phyloP scores from a whole-genome alignment of 2,888 invertebrate genomes.

The Amiota mariae region DNA sequence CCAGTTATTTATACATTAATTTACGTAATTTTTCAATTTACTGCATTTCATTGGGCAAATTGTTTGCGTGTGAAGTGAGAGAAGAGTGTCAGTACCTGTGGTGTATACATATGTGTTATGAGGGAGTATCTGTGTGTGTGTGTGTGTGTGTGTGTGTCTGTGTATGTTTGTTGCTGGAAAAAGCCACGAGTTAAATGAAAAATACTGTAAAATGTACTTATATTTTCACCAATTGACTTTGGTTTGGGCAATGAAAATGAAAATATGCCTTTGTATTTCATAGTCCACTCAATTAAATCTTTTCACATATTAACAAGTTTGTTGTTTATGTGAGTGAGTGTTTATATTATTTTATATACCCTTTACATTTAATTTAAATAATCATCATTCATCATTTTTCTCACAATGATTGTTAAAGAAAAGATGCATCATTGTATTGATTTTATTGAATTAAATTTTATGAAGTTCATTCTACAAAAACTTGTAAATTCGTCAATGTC shows the following conservation, averaged over 20 bases:
- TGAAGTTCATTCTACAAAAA: too few species aligned
- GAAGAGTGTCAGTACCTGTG: too few species aligned
- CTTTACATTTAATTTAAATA: conserved; percentile 10
- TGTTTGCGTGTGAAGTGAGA: background rate
- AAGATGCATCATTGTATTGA: too few species aligned
- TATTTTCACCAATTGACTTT: conserved; percentile 10
- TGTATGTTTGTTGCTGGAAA: background rate
- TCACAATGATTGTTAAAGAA: too few species aligned
- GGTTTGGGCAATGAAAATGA: conserved; percentile 40
- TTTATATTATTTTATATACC: conserved; percentile 27
- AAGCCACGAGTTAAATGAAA: background rate
- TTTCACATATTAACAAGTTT: background rate
- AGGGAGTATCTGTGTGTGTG: background rate
- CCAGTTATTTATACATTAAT: conserved; percentile 27
- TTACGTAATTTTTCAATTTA: conserved; percentile 23
- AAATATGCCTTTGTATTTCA: conserved; percentile 54
- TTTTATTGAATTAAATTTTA: too few species aligned
- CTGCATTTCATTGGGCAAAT: background rate
- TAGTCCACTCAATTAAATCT: conserved; percentile 52
- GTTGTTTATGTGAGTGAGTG: too few species aligned
- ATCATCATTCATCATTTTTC: too few species aligned
- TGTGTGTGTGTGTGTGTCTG: background rate
- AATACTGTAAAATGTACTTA: background rate
- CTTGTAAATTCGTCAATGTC: too few species aligned
- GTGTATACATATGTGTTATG: too few species aligned